phyloP scores from a whole-genome alignment of 2,888 invertebrate species.

The Sicus ferrugineus region DNA sequence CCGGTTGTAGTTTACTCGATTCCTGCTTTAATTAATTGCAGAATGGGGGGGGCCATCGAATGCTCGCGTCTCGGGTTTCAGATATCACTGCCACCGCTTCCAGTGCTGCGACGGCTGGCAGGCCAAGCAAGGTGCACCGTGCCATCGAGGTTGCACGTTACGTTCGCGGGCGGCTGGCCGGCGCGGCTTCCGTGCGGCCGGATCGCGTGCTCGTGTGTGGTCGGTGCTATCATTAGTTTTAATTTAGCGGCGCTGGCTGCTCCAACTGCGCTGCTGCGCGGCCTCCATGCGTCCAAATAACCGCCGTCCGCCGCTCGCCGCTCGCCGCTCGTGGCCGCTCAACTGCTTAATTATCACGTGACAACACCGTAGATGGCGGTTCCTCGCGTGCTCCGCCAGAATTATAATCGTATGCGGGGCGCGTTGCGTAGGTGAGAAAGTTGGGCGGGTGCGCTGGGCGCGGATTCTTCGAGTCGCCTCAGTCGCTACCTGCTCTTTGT shows the following conservation, averaged over 20 bases:
- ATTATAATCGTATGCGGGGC: slow-evolving; percentile 11
- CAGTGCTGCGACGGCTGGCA: neutral
- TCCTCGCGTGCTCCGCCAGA: slow-evolving; percentile 15
- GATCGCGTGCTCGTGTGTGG: slow-evolving; percentile 33
- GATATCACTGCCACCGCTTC: slow-evolving; percentile 10
- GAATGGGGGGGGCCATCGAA: neutral
- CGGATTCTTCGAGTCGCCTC: slow-evolving; percentile 11
- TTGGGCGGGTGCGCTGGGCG: neutral
- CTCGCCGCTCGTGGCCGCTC: slow-evolving; percentile 7
- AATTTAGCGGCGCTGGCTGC: slow-evolving; percentile 6
- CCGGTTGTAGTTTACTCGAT: neutral
- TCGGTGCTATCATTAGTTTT: slow-evolving; percentile 23
- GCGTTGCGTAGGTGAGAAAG: slow-evolving; percentile 19
- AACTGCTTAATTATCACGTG: slow-evolving; percentile 33
- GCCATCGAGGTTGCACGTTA: slow-evolving; percentile 27
- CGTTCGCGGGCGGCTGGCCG: slow-evolving; percentile 11
- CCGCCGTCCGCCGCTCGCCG: neutral
- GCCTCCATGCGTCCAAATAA: neutral
- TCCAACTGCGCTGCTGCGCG: neutral
- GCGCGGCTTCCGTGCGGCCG: slow-evolving; percentile 26
- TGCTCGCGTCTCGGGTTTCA: slow-evolving; percentile 24
- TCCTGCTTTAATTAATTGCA: neutral
- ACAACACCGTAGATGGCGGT: slow-evolving; percentile 16
- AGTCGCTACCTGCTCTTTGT: neutral
- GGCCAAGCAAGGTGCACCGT: slow-evolving; percentile 11